Evolutionary conservation across 2,113 vertebrate species (phyloP), one percentile per base, ranked within the genome.

Genomic region (Gobiocypris rarus): DNA sequence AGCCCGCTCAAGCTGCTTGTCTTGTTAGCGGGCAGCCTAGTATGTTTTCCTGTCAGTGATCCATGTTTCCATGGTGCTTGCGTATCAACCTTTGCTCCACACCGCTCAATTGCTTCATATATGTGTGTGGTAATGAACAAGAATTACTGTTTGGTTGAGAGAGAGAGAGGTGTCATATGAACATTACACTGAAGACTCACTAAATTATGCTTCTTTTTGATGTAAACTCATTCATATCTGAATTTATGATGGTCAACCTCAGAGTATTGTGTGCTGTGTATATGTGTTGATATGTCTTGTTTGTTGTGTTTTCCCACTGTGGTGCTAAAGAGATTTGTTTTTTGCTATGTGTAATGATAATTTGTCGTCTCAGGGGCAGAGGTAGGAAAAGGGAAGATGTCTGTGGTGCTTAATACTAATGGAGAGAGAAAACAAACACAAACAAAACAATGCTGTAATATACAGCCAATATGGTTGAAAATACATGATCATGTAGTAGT

Each of bases 241-340:
- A 69, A 45, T 70, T 56, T 22, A 31, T 61, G 43, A 52, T 63
- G 54, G 22, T 26, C 28, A 54, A 56, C 31, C 65, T 71, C n/a
- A 54, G 76, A 77, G 41, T 74, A 84, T 84, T 74, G 61, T 87
- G 75, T n/a, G 48, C 78, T 34, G 48, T 75, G 50, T 65, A 59
- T 82, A 79, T 84, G 41, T 83, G n/a, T 76, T 63, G 67, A 22
- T 15, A 34, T 65, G 67, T 76, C 48, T 45, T 76, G 87, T 81
- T 85, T 77, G 43, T 76, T 83, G 71, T 86, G 43, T 87, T 61
- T 52, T 75, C 63, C 73, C 78, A 75, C 58, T 77, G 56, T 89
- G 90, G 90, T 91, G 90, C 90, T 89, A 89, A 78, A 80, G 67
- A 87, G 70, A 50, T 59, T 43, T 24, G 8, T 84, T 83, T 63